Percentiles rank a stretch among this genome's conserved stretches.
Evolutionary conservation across 2,797 vertebrate species (phyloP).

Genomic region (Sebastes glaucus): DNA sequence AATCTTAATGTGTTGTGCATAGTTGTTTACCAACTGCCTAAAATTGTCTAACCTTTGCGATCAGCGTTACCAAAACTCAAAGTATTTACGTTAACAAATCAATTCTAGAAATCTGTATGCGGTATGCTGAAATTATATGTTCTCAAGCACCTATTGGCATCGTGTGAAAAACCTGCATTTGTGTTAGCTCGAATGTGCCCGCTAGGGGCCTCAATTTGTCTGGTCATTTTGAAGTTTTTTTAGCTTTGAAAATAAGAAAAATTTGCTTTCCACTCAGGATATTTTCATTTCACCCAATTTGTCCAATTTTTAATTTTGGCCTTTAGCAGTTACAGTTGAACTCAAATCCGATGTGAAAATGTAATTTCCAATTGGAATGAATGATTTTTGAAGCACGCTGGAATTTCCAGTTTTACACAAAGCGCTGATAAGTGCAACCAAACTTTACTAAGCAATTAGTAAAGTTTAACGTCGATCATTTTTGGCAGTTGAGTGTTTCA

Average conservation of each 20-base stretch:
- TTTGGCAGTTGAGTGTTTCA: conserved; percentile 81
- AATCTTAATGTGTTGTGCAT: conserved; percentile 60
- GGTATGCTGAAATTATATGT: conserved; percentile 24
- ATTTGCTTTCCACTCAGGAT: conserved; percentile 5
- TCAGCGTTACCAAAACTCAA: conserved; percentile 61
- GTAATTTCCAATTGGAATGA: conserved; percentile 58
- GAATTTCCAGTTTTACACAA: conserved; percentile 54
- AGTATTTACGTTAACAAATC: conserved; percentile 17
- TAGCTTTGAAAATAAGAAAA: conserved; percentile 18
- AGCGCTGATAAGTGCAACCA: conserved; percentile 73
- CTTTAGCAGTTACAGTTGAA: not conserved
- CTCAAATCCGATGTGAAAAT: conserved; percentile 11
- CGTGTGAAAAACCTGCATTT: conserved; percentile 2
- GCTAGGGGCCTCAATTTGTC: conserved; percentile 1
- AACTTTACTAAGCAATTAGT: conserved; percentile 82
- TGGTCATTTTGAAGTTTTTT: conserved; percentile 13
- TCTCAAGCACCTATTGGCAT: conserved; percentile 38
- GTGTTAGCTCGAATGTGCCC: conserved; percentile 20
- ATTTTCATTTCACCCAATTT: conserved; percentile 8
- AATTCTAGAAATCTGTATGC: conserved; percentile 11
- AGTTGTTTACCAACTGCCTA: conserved; percentile 81
- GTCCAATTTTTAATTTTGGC: conserved; percentile 20
- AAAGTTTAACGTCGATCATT: conserved; percentile 79
- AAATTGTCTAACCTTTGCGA: conserved; percentile 76
- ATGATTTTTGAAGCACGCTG: conserved; percentile 41